These are phyloP conservation scores for Cremastinae sp. DNA, from an alignment of 2,888 invertebrate species.

Conservation along the genomic window DNA sequence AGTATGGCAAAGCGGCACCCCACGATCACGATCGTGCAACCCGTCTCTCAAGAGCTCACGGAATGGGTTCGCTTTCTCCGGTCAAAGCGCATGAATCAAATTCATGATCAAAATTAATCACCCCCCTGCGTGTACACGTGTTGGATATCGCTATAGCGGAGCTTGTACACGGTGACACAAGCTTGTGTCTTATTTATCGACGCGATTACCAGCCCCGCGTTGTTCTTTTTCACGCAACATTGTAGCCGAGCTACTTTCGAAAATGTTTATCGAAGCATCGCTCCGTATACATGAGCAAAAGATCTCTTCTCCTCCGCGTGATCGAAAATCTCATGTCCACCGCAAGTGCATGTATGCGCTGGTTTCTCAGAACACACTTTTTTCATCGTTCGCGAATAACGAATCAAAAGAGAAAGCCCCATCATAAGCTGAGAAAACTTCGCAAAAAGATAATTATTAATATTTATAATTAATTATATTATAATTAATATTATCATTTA, in stretches of 20 bases:
- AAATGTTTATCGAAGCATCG: conserved; percentile 37
- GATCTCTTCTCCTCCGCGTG: conserved; percentile 31
- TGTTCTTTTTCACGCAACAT: conserved; percentile 41
- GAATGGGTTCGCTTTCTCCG: conserved; percentile 37
- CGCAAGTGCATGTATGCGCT: no score
- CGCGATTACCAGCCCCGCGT: conserved; percentile 48
- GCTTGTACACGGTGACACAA: conserved; percentile 23
- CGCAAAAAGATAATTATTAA: no score
- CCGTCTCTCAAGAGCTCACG: conserved; percentile 33
- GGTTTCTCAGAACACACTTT: no score
- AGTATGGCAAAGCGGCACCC: conserved; percentile 38
- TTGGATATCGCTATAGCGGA: conserved; percentile 4
- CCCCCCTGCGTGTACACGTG: conserved; percentile 21
- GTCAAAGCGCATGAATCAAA: conserved; percentile 48
- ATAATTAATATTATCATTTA: no score
- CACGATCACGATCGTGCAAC: conserved; percentile 40
- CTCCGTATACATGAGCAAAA: conserved; percentile 29
- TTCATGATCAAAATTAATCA: conserved; percentile 51
- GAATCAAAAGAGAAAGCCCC: no score
- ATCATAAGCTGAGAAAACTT: no score
- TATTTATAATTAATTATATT: no score
- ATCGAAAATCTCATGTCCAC: not conserved
- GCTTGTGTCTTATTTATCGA: conserved; percentile 50
- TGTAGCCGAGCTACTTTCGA: conserved; percentile 42
- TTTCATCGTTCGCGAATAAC: no score